phyloP scores from a whole-genome alignment of 53 echinoderm and acorn worm genomes.

The Temnopleurus reevesii region DNA sequence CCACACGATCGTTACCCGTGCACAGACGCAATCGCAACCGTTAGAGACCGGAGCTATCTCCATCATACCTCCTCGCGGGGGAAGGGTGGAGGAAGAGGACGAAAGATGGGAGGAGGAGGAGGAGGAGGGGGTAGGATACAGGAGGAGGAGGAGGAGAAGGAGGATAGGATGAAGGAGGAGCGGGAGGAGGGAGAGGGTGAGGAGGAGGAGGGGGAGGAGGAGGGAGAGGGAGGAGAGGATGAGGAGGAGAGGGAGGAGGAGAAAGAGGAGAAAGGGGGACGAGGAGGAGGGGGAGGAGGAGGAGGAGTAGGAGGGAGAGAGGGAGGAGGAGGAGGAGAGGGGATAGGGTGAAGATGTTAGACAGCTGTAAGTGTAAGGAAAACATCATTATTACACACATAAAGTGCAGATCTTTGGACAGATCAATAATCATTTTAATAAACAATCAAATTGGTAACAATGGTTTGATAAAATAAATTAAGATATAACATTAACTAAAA shows the following conservation, averaged over 20 bases:
- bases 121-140: background rate
- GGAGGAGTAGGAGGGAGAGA: too few species aligned
- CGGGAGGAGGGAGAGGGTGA: background rate
- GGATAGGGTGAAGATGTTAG: background rate
- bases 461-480: too few species aligned
- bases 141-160: background rate
- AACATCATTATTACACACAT: background rate
- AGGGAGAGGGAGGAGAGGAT: too few species aligned
- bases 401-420: too few species aligned
- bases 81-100: background rate
- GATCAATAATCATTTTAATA: too few species aligned
- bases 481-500: too few species aligned
- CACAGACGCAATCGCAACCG: constrained; percentile 41
- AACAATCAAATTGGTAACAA: too few species aligned
- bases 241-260: background rate
- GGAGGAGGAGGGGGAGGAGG: background rate
- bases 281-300: too few species aligned
- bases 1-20: constrained; percentile 19
- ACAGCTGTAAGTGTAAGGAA: background rate
- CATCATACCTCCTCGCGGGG: background rate
- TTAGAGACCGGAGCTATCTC: background rate
- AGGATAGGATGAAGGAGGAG: background rate
- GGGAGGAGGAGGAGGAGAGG: background rate
- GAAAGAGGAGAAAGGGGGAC: too few species aligned
- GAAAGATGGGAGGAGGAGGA: background rate